phyloP scores from a whole-genome alignment of 1,140 invertebrate genomes.

The Drosophila grimshawi region DNA sequence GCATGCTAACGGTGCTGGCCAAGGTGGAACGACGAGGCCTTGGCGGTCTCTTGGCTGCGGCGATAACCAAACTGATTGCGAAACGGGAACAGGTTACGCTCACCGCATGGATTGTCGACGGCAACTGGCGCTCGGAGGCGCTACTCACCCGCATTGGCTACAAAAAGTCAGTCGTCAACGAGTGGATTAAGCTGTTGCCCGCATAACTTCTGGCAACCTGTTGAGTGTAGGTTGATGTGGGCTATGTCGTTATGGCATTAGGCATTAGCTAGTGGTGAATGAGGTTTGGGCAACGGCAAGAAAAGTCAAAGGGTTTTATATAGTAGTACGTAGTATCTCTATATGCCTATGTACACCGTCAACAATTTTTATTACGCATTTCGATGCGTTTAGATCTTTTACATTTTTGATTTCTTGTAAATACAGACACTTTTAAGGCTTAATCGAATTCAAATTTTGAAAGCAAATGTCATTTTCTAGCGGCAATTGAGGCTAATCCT shows the following conservation, averaged over 20 bases:
- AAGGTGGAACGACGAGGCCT: slow-evolving; percentile 68
- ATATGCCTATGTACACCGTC: slow-evolving; percentile 59
- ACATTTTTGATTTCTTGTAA: slow-evolving; percentile 17
- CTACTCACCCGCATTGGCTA: slow-evolving; percentile 68
- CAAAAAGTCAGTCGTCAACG: slow-evolving; percentile 50
- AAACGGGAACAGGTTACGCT: slow-evolving; percentile 50
- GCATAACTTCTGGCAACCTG: neutral
- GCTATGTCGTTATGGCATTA: neutral
- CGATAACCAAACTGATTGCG: slow-evolving; percentile 61
- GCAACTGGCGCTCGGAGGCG: slow-evolving; percentile 66
- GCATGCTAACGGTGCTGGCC: slow-evolving; percentile 69
- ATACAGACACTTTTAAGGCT: slow-evolving; percentile 56
- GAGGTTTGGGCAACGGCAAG: neutral
- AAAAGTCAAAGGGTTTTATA: slow-evolving; percentile 5
- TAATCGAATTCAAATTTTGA: slow-evolving; percentile 38
- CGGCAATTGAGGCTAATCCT: slow-evolving; percentile 22
- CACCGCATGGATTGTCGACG: slow-evolving; percentile 70
- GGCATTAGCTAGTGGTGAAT: neutral
- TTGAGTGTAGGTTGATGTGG: no score
- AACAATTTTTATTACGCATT: slow-evolving; percentile 63
- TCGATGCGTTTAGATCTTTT: slow-evolving; percentile 7
- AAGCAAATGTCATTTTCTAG: slow-evolving; percentile 17
- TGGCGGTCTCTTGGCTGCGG: slow-evolving; percentile 58
- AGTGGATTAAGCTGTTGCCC: slow-evolving; percentile 73
- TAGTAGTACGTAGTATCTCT: slow-evolving; percentile 9